Base-by-base conservation (phyloP, 2,797 vertebrate genomes). In the Eupleurogrammus muticus region DNA sequence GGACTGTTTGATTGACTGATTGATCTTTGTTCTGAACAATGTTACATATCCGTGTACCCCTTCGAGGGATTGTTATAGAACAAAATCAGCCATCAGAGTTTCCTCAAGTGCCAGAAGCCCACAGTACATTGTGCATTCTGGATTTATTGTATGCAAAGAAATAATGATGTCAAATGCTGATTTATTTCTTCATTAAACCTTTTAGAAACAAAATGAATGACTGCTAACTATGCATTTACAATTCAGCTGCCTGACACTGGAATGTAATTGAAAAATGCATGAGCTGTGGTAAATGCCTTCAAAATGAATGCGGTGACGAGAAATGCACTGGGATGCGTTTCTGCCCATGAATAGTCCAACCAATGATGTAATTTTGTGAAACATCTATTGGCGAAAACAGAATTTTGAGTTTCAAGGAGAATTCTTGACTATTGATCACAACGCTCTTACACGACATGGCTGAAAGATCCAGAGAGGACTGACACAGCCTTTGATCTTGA, bases 331-430 rank as follows among this genome's bases (percentile, higher is more conserved):
- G 17, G 5, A 60, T 54, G 59, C 48, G 62, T 75, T 66, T 63
- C 55, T 70, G 51, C n/a, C n/a, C 2, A 10, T 69, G 44, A 77
- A 70, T 59, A 44, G 35, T 77, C 64, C 73, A 66, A 73, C 78
- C 81, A 70, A 85, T 89, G 86, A 90, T 87, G 84, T 77, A 83
- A 90, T 75, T 75, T 68, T 65, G 65, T 86, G 82, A 90, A 91
- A 89, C 66, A 57, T 68, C 56, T 64, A 64, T 71, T 86, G 77
- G 46, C 68, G 71, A 42, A 79, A 87, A 76, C 69, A 67, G 70
- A 77, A 58, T 75, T 60, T 75, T 68, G 34, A 61, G 52, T 85
- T 87, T 87, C 83, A 90, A 89, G 86, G 81, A 81, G 85, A 89
- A 87, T 86, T 79, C 57, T 72, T 80, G 72, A 82, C 77, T 70